Conservation (phyloP, 2,797 vertebrate species). For the Mergus octosetaceus region DNA sequence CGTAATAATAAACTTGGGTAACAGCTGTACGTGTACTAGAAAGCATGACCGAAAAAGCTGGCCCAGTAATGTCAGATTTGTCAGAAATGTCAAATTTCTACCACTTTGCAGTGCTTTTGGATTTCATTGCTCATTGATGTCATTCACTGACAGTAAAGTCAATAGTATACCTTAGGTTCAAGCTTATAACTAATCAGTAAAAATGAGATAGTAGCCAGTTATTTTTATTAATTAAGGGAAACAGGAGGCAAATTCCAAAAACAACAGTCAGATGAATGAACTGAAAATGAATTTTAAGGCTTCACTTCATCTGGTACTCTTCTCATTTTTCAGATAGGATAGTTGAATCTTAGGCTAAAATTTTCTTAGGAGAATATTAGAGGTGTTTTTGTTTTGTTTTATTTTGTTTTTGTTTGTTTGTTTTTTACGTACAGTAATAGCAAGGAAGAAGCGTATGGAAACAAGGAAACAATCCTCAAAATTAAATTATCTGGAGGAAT, state of each 20-base stretch:
- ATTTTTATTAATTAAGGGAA: background rate
- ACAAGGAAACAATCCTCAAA: background rate
- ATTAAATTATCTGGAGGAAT: background rate
- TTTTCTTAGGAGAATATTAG: background rate
- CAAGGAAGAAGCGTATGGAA: background rate
- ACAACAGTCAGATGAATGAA: background rate
- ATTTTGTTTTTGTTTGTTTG: background rate
- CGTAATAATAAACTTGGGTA: background rate
- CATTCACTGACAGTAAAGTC: background rate
- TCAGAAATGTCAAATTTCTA: background rate
- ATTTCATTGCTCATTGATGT: background rate
- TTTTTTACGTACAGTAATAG: background rate
- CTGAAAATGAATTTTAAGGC: background rate
- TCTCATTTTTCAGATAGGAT: background rate
- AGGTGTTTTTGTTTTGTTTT: accelerated
- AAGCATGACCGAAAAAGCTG: background rate
- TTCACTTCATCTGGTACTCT: background rate
- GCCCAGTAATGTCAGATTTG: background rate
- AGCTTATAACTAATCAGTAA: background rate
- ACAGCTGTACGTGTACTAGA: background rate
- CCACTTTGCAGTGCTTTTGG: background rate
- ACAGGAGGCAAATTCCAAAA: background rate
- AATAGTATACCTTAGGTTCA: background rate
- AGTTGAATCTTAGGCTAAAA: background rate
- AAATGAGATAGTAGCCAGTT: background rate